phyloP scores from a whole-genome alignment of 2,797 vertebrate genomes.

The Rhinogobio ventralis region DNA sequence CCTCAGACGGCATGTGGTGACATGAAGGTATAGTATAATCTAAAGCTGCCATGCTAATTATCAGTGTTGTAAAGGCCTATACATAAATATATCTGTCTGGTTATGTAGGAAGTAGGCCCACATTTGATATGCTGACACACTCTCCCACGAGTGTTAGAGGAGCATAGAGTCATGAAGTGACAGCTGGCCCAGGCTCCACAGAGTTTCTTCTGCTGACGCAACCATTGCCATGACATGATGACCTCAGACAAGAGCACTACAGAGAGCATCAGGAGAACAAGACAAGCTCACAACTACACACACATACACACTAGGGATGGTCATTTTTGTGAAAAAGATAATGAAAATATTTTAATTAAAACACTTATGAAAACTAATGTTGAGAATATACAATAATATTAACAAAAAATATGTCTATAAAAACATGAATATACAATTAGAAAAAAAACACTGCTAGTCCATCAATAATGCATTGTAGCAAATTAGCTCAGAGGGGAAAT shows the following conservation, averaged over 20 bases:
- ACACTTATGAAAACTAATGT: neutral
- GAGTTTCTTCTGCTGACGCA: constrained; percentile 65
- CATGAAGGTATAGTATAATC: neutral
- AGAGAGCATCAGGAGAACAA: constrained; percentile 61
- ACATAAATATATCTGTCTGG: constrained; percentile 25
- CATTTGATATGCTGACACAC: constrained; percentile 37
- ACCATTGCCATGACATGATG: constrained; percentile 74
- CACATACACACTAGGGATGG: constrained; percentile 15
- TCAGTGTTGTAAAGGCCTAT: neutral
- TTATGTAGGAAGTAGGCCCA: neutral
- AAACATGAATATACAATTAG: no score
- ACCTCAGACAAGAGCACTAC: constrained; percentile 68
- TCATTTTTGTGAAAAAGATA: no score
- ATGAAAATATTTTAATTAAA: neutral
- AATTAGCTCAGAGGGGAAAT: no score
- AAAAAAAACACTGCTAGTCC: no score
- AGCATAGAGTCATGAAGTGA: constrained; percentile 36
- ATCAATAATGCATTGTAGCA: no score
- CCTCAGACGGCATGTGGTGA: neutral
- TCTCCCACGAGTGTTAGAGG: constrained; percentile 66
- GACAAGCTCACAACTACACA: constrained; percentile 67
- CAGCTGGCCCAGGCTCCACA: constrained; percentile 62
- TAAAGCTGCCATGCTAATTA: constrained; percentile 12
- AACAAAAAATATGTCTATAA: no score
- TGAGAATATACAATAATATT: no score